Base-by-base conservation (phyloP, 2,797 vertebrate genomes). In the Petrocephalus sullivani region DNA sequence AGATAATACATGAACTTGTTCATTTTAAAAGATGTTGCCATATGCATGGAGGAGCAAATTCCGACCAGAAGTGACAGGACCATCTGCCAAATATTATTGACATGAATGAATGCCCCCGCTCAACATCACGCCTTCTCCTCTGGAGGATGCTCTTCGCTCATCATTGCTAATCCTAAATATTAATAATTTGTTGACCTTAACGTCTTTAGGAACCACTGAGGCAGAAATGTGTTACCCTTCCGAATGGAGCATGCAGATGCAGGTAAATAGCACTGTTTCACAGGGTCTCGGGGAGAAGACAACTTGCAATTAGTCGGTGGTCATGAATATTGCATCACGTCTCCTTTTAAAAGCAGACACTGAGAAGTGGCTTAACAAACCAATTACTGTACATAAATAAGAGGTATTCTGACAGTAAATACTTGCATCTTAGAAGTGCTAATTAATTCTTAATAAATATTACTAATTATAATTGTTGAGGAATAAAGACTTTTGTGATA, bases 1-100 rank as follows among this genome's bases (percentile, higher is more conserved):
- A 95, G 97, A 97, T 96, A 96, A 97, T 95, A 96, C 94, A 96
- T 95, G 96, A 97, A 96, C 92, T 91, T 92, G 95, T 92, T 93
- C 93, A 87, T 93, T 94, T 96, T 95, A 95, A 96, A 95, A 96
- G 94, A 96, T 94, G 95, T 94, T 95, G 94, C 95, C 95, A 95
- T 95, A 95, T 95, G 95, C 97, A 96, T 93, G 94, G 95, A 86
- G 95, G 96, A 96, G 95, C 95, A 96, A 96, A 96, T 94, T 94
- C 94, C 95, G 96, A 97, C 91, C 94, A 91, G 94, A 96, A 96
- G 93, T 96, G 96, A 96, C 95, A 96, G 96, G 95, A 94, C 96
- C 97, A 96, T 96, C 96, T 97, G 96, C 96, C 96, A 95, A 95
- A 96, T 94, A 96, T 92, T 91, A 95, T 95, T 92, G 90, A 95